Evolutionary conservation across 2,888 invertebrate species (phyloP), one percentile per base, ranked within the genome.

Genomic region (Caradrina clavipalpis): DNA sequence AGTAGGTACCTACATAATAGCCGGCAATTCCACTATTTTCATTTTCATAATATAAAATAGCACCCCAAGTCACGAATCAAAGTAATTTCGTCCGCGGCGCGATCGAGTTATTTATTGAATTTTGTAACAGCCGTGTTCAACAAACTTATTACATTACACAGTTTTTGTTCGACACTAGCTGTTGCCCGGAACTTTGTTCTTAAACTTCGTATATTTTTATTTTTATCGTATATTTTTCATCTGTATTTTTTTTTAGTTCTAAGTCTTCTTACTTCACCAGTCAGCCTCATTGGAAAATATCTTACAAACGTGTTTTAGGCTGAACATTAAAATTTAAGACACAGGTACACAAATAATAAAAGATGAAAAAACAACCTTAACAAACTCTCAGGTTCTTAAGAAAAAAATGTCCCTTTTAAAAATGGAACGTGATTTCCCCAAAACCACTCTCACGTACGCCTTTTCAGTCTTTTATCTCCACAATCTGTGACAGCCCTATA

Each of bases 71-170:
- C 70, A 73, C 77, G 72, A 68, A 64, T 76, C 57, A 71, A 82
- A 77, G 74, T 76, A 76, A 76, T 78, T 70, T 71, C 45, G 65
- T 71, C 39, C 58, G 70, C 60, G 69, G 64, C 73, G 66, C 65
- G 54, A 71, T 62, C 60, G 58, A 71, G 73, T 76, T 59, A 77
- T 77, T 81, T 77, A 77, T 77, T 65, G 65, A 69, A 65, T 66
- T 73, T 62, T 65, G 60, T 69, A 68, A 62, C 62, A 60, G 61
- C 53, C 60, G 54, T 68, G 72, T 71, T 78, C 62, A 22, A 60
- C 73, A 76, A 82, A 80, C 76, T 78, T 83, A 75, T 82, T 45
- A 76, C 49, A 76, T 67, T 66, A 60, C 59, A 60, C 64, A 71
- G 69, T 74, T 69, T 77, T 74, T 59, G 56, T 56, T 71, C 39